Evolutionary conservation across 2,113 vertebrate species (phyloP).

Genomic region (Eclectus roratus): DNA sequence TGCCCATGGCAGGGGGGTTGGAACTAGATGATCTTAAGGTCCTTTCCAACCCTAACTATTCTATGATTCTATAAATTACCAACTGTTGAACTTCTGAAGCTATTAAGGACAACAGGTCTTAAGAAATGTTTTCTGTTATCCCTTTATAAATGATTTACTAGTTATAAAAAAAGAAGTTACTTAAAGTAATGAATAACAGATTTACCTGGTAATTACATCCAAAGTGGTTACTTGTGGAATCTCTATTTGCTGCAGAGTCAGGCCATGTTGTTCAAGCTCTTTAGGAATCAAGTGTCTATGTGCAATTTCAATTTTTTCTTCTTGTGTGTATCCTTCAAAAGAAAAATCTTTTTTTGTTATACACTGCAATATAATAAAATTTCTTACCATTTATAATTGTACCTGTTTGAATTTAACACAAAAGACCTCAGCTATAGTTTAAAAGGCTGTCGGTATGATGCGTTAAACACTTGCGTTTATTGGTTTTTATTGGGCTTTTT

Average conservation of each 20-base stretch:
- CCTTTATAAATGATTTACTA: not conserved
- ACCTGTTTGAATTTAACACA: not conserved
- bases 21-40: no score
- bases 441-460: not conserved
- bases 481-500: no score
- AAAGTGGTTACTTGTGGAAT: constrained; percentile 88
- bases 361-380: not conserved
- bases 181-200: not conserved
- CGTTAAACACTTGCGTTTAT: no score
- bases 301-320: constrained; percentile 95
- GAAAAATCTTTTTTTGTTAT: not conserved
- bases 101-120: not conserved
- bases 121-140: not conserved
- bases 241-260: constrained; percentile 91
- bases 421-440: not conserved
- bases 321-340: constrained; percentile 89
- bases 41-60: no score
- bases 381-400: not conserved
- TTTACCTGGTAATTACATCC: constrained; percentile 85
- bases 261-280: constrained; percentile 92
- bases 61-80: not conserved
- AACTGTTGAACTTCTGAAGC: not conserved
- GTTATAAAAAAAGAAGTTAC: not conserved
- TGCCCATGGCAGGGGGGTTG: no score
- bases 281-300: constrained; percentile 94